Evolutionary conservation across 2,113 vertebrate genomes (phyloP).

Genomic region (Toxotes jaculatrix): DNA sequence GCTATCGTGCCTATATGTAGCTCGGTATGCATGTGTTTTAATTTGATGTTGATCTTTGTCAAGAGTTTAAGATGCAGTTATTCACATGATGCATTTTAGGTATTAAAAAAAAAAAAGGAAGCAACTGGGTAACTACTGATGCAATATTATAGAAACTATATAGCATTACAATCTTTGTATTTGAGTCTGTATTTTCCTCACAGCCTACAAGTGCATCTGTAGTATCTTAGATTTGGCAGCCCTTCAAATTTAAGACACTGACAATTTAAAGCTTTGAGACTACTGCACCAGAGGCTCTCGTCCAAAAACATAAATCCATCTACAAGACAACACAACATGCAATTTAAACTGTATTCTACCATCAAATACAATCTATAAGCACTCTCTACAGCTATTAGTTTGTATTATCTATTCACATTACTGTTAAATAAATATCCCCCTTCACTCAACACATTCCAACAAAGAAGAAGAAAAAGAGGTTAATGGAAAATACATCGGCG

Average conservation of each 20-base stretch:
- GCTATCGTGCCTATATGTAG: neutral
- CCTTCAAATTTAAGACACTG: neutral
- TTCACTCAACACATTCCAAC: slow-evolving; percentile 2
- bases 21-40: neutral
- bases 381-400: slow-evolving; percentile 17
- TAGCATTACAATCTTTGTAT: neutral
- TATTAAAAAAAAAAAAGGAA: neutral
- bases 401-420: slow-evolving; percentile 19
- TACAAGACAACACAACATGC: slow-evolving; percentile 31
- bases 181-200: neutral
- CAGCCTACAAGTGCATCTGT: slow-evolving; percentile 11
- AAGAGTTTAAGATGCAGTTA: slow-evolving; percentile 26
- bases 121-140: neutral
- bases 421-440: neutral
- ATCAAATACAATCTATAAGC: slow-evolving; percentile 8
- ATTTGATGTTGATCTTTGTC: neutral
- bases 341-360: neutral
- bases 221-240: neutral
- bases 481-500: neutral
- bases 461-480: slow-evolving; percentile 7
- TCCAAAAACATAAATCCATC: slow-evolving; percentile 13
- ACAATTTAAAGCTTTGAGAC: neutral
- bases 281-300: neutral
- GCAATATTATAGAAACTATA: neutral
- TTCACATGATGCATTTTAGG: neutral